Percentiles rank a stretch among this genome's conserved stretches.
Conservation (phyloP, 2,113 vertebrate genomes). For the Propithecus coquereli region DNA sequence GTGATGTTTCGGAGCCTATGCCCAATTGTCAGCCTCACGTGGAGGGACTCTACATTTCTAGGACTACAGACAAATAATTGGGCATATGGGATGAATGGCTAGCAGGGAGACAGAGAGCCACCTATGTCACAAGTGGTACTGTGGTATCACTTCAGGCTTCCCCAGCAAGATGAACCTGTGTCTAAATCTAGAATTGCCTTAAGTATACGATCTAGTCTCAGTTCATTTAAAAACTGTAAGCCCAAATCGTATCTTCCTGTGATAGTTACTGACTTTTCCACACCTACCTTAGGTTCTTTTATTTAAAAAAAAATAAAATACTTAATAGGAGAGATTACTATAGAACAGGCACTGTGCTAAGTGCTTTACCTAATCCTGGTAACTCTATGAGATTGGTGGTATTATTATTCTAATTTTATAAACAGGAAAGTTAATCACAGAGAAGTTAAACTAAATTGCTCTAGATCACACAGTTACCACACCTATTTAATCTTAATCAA, state of each 20-base stretch:
- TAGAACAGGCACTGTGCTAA: not conserved
- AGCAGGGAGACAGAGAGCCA: not conserved
- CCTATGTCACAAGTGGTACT: not conserved
- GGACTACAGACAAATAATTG: not conserved
- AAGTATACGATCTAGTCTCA: not conserved
- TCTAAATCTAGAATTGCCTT: not conserved
- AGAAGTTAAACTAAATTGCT: not conserved
- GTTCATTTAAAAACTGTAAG: constrained; percentile 11
- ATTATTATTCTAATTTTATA: not conserved
- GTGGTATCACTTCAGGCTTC: not conserved
- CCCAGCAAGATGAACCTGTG: not conserved
- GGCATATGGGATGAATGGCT: not conserved
- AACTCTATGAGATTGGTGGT: not conserved
- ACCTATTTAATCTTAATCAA: constrained; percentile 15
- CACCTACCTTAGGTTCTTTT: not conserved
- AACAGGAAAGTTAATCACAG: not conserved
- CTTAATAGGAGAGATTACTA: not conserved
- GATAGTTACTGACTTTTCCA: not conserved
- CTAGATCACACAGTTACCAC: not conserved
- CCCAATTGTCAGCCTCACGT: not conserved
- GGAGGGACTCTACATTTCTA: not conserved
- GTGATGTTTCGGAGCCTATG: not conserved
- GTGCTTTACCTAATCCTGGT: not conserved
- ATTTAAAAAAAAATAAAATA: not conserved
- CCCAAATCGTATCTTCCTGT: not conserved